Evolutionary conservation across 1,140 invertebrate genomes (phyloP), one percentile per base, ranked within the genome.

Genomic region (Aleiodes sp.): DNA sequence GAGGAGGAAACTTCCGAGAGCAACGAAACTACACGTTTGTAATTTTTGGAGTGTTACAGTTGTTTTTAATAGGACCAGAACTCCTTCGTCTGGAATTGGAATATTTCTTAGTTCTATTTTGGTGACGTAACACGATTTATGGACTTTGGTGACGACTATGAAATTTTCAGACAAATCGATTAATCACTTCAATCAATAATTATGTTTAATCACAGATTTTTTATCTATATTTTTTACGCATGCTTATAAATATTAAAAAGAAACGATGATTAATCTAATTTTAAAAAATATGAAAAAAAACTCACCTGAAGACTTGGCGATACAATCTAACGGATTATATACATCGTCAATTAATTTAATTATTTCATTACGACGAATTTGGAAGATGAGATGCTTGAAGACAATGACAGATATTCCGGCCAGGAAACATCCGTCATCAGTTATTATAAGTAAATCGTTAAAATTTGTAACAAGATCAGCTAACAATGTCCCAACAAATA

Each of bases 401-500:
- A 76, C 59, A 7, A 80, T 68, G 0, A 79, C 72, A 1, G 67
- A 7, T 24, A 76, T 72, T 4, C 75, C 76, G 6, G 72, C 73
- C n/a, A 78, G 70, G 14, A 77, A 70, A 56, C 79, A 81, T 2
- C 77, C 77, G 12, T 75, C 72, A 39, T 82, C 77, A 41, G 76
- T 81, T 31, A 76, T 68, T 21, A 79, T 74, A 28, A 72, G 65
- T 21, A 81, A 46, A 21, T 82, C 62, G 12, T 76, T 10, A 14
- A 33, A 61, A 60, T 67, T 56, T 12, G 24, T 7, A 3, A 59
- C 29, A 8, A 67, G 41, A 59, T 67, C 65, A 4, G 31, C 52
- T n/a, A 35, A 21, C 4, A 67, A 19, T n/a, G 52, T 67, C 7
- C 0, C 12, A 16, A 60, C 4, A 24, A 59, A 67, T 0, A 39